Conservation (phyloP, 2,888 invertebrate species). For the Ornithoptera alexandrae region DNA sequence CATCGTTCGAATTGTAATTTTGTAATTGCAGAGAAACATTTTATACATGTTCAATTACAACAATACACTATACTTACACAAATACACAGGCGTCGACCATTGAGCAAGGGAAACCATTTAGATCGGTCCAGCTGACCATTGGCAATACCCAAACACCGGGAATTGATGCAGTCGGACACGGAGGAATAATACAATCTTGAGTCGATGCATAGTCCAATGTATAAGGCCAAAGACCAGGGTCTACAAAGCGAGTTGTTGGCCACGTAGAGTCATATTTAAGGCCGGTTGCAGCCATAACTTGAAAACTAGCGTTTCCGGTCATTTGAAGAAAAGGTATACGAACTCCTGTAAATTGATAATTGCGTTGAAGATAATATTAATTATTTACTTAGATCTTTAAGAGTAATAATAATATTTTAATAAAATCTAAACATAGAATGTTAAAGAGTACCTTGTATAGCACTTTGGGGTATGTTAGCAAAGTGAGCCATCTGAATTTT, state of each 20-base stretch:
- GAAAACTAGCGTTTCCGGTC: slow-evolving; percentile 77
- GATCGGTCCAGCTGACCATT: slow-evolving; percentile 77
- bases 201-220: slow-evolving; percentile 80
- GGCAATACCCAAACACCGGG: slow-evolving; percentile 84
- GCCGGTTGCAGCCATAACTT: slow-evolving; percentile 70
- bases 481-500: slow-evolving; percentile 69
- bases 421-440: not conserved
- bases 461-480: slow-evolving; percentile 71
- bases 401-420: not conserved
- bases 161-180: slow-evolving; percentile 78
- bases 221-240: slow-evolving; percentile 82
- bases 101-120: slow-evolving; percentile 68
- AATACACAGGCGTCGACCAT: slow-evolving; percentile 77
- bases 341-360: slow-evolving; percentile 51
- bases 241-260: slow-evolving; percentile 63
- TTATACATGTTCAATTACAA: no score
- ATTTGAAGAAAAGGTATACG: slow-evolving; percentile 79
- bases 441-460: slow-evolving; percentile 51
- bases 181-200: slow-evolving; percentile 77
- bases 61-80: slow-evolving; percentile 52
- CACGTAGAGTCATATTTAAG: slow-evolving; percentile 82
- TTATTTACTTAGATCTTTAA: not conserved
- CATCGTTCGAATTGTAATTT: not conserved
- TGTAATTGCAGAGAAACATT: not conserved
- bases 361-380: not conserved